These are phyloP conservation scores for Numenius phaeopus DNA, from an alignment of 2,797 vertebrate genomes.

Conservation along the genomic window DNA sequence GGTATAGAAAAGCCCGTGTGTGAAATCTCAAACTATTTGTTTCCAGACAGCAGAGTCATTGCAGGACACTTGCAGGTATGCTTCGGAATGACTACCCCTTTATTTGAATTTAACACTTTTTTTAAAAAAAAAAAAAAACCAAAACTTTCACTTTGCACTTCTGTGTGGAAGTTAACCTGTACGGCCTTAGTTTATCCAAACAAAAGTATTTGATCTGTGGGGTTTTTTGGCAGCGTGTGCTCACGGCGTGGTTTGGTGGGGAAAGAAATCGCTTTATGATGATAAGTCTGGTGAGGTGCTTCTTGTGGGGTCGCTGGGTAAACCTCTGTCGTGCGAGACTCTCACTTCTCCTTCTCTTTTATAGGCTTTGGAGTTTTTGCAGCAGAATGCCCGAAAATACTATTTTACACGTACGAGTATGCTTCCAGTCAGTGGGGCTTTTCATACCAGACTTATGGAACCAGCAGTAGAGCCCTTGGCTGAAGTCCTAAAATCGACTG, in stretches of 20 bases:
- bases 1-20: conserved; percentile 89
- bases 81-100: neutral
- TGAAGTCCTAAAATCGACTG: conserved; percentile 82
- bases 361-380: conserved; percentile 93
- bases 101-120: neutral
- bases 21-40: conserved; percentile 91
- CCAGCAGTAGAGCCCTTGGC: conserved; percentile 83
- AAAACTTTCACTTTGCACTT: neutral
- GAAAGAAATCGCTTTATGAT: neutral
- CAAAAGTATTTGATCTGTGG: neutral
- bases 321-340: neutral
- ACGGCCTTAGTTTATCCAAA: neutral
- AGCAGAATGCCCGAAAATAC: conserved; percentile 83
- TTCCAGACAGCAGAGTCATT: conserved; percentile 92
- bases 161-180: accelerated
- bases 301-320: neutral
- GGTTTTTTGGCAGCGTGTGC: neutral
- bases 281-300: neutral
- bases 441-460: conserved; percentile 93
- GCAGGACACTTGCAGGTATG: conserved; percentile 92
- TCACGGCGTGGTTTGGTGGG: neutral
- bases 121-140: too few relatives aligned
- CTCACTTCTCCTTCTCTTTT: neutral
- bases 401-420: conserved; percentile 82
- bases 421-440: conserved; percentile 92